Evolutionary conservation across 2,797 vertebrate genomes (phyloP).

Genomic region (Mormyrops boulengeri): DNA sequence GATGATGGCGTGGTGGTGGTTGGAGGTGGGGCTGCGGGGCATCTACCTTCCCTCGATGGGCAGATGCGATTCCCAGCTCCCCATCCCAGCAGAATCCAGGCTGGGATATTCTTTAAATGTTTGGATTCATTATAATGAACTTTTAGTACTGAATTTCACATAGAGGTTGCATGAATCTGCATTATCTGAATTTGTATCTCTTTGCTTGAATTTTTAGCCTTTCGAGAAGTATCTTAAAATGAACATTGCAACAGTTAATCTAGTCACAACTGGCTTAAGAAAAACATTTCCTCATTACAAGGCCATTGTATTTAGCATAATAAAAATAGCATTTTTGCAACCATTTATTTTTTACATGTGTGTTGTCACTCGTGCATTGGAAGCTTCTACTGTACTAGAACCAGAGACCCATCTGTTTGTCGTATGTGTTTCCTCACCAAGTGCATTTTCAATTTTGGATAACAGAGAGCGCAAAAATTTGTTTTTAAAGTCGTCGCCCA

Average conservation of each 20-base stretch:
- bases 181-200: background rate
- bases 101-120: background rate
- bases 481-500: constrained; percentile 76
- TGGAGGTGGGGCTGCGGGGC: background rate
- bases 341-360: constrained; percentile 33
- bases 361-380: constrained; percentile 48
- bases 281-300: background rate
- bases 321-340: background rate
- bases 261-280: background rate
- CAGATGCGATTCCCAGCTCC: background rate
- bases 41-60: background rate
- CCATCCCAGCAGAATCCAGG: background rate
- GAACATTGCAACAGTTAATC: background rate
- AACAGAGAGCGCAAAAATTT: constrained; percentile 75
- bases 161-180: background rate
- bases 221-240: background rate
- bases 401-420: constrained; percentile 77
- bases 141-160: background rate
- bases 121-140: background rate
- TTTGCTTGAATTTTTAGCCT: background rate
- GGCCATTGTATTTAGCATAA: background rate
- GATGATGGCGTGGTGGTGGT: background rate
- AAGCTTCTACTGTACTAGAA: constrained; percentile 57
- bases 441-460: constrained; percentile 77
- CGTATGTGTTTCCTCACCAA: constrained; percentile 75